These are phyloP conservation scores for Oscheius sp. DNA, from an alignment of 2,888 invertebrate species.

Conservation along the genomic window DNA sequence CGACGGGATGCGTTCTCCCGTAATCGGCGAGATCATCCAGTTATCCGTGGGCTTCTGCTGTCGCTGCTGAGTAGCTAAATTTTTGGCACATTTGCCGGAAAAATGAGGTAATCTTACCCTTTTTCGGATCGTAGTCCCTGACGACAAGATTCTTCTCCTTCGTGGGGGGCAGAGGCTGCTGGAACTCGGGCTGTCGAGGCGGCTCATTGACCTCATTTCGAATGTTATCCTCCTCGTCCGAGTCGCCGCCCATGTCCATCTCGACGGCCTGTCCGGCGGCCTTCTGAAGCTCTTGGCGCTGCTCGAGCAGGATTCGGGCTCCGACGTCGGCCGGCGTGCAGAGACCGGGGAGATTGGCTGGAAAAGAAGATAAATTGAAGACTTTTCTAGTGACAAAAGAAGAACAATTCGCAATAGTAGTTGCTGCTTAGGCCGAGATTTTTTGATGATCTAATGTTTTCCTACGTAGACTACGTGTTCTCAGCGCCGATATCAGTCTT, in stretches of 20 bases:
- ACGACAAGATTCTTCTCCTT: conserved; percentile 59
- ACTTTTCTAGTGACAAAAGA: too few species aligned
- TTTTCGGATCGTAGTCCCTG: conserved; percentile 91
- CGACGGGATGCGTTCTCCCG: conserved; percentile 95
- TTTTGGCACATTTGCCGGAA: neutral
- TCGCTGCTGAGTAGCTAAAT: conserved; percentile 35
- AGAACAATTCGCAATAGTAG: too few species aligned
- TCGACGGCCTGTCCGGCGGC: conserved; percentile 65
- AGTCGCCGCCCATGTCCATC: conserved; percentile 73
- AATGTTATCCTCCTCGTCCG: conserved; percentile 61
- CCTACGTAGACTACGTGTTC: too few species aligned
- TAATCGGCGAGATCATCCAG: conserved; percentile 96
- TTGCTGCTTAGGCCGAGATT: too few species aligned
- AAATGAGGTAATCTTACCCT: conserved; percentile 72
- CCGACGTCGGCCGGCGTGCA: conserved; percentile 78
- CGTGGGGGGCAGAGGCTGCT: conserved; percentile 78
- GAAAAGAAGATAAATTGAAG: conserved; percentile 1
- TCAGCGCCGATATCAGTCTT: too few species aligned
- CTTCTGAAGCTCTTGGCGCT: conserved; percentile 72
- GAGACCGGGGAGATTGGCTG: conserved; percentile 76
- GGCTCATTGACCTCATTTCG: conserved; percentile 11
- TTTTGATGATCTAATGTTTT: too few species aligned
- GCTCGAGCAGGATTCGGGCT: conserved; percentile 76
- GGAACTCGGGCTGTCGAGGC: conserved; percentile 41
- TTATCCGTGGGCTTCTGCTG: conserved; percentile 73